A percentile compares a stretch with the other conserved stretches of the same genome.
These are phyloP conservation scores for Colostygia pectinataria DNA, from an alignment of 2,888 invertebrate species.

Conservation along the genomic window DNA sequence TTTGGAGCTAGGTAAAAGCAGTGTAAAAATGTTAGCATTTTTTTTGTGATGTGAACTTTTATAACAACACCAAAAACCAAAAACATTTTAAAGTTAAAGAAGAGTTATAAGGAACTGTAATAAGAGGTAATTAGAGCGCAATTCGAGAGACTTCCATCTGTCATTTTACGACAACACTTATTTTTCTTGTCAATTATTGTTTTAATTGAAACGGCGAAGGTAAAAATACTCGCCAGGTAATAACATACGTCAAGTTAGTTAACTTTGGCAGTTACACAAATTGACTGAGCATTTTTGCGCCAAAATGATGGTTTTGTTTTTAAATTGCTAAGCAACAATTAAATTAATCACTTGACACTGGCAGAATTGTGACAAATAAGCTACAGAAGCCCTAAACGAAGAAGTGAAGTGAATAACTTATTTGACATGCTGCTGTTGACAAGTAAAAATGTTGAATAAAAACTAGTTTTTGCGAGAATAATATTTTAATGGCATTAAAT, in stretches of 20 bases:
- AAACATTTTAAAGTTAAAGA: background rate
- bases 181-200: constrained; percentile 7
- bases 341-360: too few relatives aligned
- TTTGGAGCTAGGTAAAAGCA: too few relatives aligned
- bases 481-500: too few relatives aligned
- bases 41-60: too few relatives aligned
- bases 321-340: too few relatives aligned
- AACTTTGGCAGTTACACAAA: background rate
- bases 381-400: too few relatives aligned
- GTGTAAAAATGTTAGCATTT: too few relatives aligned
- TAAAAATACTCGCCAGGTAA: background rate
- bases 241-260: background rate
- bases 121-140: constrained; percentile 8
- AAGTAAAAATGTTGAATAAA: background rate
- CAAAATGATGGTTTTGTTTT: background rate
- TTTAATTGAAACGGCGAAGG: constrained; percentile 5
- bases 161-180: constrained; percentile 10
- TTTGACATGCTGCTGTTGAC: background rate
- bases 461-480: background rate
- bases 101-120: constrained; percentile 2
- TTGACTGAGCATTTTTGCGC: background rate
- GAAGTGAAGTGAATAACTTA: background rate
- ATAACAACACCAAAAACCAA: too few relatives aligned
- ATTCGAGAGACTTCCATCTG: background rate
- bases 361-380: too few relatives aligned